These are phyloP conservation scores for Apis mellifera DNA, from an alignment of 1,140 invertebrate genomes.

Conservation along the genomic window DNA sequence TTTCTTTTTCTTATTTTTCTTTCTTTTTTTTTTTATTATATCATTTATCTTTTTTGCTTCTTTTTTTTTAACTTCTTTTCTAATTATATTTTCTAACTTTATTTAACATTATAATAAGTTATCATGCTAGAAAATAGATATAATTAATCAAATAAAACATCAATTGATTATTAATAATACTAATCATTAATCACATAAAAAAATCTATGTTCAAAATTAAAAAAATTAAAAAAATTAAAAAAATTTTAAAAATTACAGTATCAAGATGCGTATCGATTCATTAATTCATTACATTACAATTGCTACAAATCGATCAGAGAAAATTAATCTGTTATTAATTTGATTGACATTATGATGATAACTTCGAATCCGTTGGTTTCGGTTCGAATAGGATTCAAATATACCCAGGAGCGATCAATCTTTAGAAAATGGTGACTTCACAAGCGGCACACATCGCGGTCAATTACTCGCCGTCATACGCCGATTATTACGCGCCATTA, in stretches of 20 bases:
- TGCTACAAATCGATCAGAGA: not conserved
- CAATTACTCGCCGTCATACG: conserved; percentile 14
- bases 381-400: not conserved
- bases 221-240: too few species aligned
- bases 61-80: too few species aligned
- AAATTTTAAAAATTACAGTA: not conserved
- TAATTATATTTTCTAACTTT: too few species aligned
- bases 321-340: not conserved
- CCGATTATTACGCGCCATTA: conserved; percentile 36
- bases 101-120: too few species aligned
- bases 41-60: too few species aligned
- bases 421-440: conserved; percentile 4
- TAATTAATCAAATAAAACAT: too few species aligned
- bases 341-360: not conserved
- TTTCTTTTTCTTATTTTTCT: too few species aligned
- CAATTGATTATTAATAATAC: too few species aligned
- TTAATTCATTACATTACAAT: not conserved
- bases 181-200: too few species aligned
- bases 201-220: too few species aligned
- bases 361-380: not conserved
- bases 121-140: too few species aligned
- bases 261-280: not conserved
- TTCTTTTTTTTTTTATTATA: too few species aligned
- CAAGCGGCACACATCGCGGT: conserved; percentile 2
- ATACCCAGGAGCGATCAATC: not conserved